phyloP scores from a whole-genome alignment of 2,797 vertebrate genomes.

The Bradypodion pumilum region DNA sequence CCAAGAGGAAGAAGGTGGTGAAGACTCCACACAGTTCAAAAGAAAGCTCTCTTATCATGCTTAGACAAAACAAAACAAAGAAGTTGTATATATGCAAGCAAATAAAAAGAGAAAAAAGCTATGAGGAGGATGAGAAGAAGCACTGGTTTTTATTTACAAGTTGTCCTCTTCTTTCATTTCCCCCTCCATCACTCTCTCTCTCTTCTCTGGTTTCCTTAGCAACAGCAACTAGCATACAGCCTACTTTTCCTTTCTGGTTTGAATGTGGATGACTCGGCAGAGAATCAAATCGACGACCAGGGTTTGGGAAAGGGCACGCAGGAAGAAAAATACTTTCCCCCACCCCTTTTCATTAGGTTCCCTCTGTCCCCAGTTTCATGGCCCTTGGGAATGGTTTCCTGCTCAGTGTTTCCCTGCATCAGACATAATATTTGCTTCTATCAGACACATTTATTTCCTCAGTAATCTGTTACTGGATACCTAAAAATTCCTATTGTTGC shows the following conservation, averaged over 20 bases:
- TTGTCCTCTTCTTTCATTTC: conserved; percentile 60
- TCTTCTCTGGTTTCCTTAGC: conserved; percentile 75
- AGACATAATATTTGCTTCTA: not conserved
- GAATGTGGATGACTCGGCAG: conserved; percentile 50
- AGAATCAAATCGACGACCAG: conserved; percentile 53
- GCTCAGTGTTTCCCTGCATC: not conserved
- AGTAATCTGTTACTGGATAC: not conserved
- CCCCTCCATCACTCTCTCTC: conserved; percentile 67
- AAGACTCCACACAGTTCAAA: not conserved
- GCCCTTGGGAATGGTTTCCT: not conserved
- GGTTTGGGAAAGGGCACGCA: conserved; percentile 28
- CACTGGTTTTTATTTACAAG: conserved; percentile 66
- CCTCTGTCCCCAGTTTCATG: rapidly evolving
- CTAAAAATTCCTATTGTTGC: rapidly evolving
- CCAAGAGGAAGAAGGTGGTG: conserved; percentile 21
- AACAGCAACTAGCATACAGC: conserved; percentile 68
- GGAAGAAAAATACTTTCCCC: conserved; percentile 20
- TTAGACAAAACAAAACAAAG: not conserved
- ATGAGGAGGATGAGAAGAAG: conserved; percentile 34
- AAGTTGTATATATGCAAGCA: not conserved
- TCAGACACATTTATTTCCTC: conserved; percentile 21
- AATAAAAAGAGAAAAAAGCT: conserved; percentile 19
- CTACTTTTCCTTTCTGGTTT: conserved; percentile 39
- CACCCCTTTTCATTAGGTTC: conserved; percentile 24
- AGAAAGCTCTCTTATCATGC: conserved; percentile 17